Evolutionary conservation across 2,888 invertebrate genomes (phyloP), one percentile per base, ranked within the genome.

Genomic region (Oxycera nigricornis): DNA sequence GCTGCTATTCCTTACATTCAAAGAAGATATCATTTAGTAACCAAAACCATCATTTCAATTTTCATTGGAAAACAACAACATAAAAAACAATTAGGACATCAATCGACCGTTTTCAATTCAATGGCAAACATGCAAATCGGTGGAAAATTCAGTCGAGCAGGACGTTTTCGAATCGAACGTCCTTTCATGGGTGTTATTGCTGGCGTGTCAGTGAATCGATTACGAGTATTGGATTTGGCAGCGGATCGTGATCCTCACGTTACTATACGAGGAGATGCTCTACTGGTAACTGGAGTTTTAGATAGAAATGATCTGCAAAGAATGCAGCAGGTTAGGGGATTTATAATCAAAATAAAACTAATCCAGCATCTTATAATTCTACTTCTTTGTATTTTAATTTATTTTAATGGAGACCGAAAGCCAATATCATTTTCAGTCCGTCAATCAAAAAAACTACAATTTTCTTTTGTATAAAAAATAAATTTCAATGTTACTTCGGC

Each of bases 81-180:
- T n/a, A n/a, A n/a, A n/a, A n/a, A 35, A 35, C 35, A 6, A 11
- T 57, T 85, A 94, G 95, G 94, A 14, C 91, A 91, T 78, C 94
- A 95, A 79, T 90, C 93, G 62, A 91, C 91, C 72, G 93, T 95
- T 35, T 97, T 97, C 88, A 97, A 97, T 86, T 92, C 93, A 81
- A 96, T 96, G 89, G 92, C 95, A 1, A 91, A 91, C 57, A 91
- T 97, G 52, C 93, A 94, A 79, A 90, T 97, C 30, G 97, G 97
- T 3, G 97, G 97, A 0, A 91, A 91, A 82, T 82, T 83, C 55
- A 84, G 84, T 74, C 84, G 85, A 67, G 81, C 82, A 39, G 89
- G 90, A 68, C 91, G 91, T 80, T 89, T 89, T 72, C 85, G 89
- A 77, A 90, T 94, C 65, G 92, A 92, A 80, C 88, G 94, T 50